Conservation (phyloP, 2,888 invertebrate species). For the Rhamnusium bicolor region DNA sequence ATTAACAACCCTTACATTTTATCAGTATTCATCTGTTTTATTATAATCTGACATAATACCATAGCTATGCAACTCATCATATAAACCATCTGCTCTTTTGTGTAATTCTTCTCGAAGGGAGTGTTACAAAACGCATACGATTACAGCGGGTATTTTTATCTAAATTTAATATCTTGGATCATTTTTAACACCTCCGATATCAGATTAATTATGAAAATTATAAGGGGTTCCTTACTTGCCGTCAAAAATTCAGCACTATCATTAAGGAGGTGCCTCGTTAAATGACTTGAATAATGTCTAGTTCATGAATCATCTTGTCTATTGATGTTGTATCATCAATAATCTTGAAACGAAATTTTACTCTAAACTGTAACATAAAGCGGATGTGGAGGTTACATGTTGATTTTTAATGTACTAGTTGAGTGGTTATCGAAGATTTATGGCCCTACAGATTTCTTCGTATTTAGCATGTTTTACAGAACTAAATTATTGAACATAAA, state of each 20-base stretch:
- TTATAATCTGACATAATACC: neutral
- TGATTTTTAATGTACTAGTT: neutral
- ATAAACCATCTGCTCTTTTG: slow-evolving; percentile 20
- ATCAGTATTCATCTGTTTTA: neutral
- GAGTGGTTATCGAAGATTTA: neutral
- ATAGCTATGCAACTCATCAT: slow-evolving; percentile 1
- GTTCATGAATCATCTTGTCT: neutral
- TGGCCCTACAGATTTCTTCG: neutral
- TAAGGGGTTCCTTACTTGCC: slow-evolving; percentile 3
- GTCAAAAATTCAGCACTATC: slow-evolving; percentile 9
- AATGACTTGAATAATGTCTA: slow-evolving; percentile 8
- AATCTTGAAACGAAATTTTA: neutral
- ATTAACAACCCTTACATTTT: slow-evolving; percentile 5
- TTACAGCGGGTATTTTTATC: slow-evolving; percentile 16
- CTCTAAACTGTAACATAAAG: neutral
- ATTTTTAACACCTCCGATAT: slow-evolving; percentile 36
- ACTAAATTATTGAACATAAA: neutral
- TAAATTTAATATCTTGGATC: slow-evolving; percentile 23
- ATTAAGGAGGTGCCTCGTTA: slow-evolving; percentile 6
- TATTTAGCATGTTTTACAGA: neutral
- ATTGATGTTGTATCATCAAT: neutral
- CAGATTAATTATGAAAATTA: slow-evolving; percentile 34
- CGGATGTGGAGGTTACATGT: neutral
- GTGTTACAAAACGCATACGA: neutral
- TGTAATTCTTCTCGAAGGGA: neutral